Evolutionary conservation across 2,113 vertebrate genomes (phyloP).

Genomic region (Aegithalos caudatus): DNA sequence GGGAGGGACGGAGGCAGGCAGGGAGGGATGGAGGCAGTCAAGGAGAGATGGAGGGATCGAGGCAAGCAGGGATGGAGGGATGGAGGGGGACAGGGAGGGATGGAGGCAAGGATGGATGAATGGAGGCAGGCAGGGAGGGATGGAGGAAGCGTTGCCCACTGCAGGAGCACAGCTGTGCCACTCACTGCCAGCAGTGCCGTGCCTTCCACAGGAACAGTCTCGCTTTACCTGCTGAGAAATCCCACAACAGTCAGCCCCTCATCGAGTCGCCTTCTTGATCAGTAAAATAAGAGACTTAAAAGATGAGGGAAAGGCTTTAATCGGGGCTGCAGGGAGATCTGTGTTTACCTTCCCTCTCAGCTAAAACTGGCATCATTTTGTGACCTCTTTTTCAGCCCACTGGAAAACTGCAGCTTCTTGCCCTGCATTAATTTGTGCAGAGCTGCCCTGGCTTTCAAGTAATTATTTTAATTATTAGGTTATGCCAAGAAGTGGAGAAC

Average conservation of each 20-base stretch:
- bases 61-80: too few relatives aligned
- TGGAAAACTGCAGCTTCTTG: not conserved
- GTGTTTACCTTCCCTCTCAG: not conserved
- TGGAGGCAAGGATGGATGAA: not conserved
- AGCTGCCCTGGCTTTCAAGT: not conserved
- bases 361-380: not conserved
- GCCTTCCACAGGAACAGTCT: not conserved
- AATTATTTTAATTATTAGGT: slow-evolving; percentile 27
- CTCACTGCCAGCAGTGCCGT: not conserved
- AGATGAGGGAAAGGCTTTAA: not conserved
- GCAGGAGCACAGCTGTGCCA: not conserved
- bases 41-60: not conserved
- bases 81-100: not conserved
- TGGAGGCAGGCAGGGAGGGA: not conserved
- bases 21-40: not conserved
- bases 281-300: not conserved
- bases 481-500: not conserved
- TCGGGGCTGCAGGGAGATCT: not conserved
- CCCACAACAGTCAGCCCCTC: not conserved
- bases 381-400: slow-evolving; percentile 14
- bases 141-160: not conserved
- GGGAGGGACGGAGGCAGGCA: not conserved
- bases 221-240: not conserved
- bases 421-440: not conserved
- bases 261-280: not conserved